Evolutionary conservation across 2,888 invertebrate species (phyloP).

Genomic region (Drosophila algonquin): DNA sequence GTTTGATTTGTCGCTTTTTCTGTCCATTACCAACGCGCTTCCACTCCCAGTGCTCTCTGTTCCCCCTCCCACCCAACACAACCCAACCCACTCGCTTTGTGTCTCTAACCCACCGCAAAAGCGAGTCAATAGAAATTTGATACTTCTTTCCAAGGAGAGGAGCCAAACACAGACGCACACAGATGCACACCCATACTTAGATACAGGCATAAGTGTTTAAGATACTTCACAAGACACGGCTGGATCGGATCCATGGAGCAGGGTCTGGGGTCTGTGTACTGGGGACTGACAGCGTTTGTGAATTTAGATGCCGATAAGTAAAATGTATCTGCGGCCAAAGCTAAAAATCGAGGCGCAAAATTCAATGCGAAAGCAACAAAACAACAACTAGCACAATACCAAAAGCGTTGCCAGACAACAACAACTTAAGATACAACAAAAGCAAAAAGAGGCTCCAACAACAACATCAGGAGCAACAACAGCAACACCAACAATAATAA

Average conservation of each 20-base stretch:
- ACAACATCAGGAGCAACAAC: slow-evolving; percentile 27
- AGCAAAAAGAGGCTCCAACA: slow-evolving; percentile 12
- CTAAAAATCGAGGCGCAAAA: slow-evolving; percentile 69
- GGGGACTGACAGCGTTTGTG: slow-evolving; percentile 64
- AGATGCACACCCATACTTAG: slow-evolving; percentile 22
- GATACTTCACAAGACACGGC: slow-evolving; percentile 34
- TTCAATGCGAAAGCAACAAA: slow-evolving; percentile 70
- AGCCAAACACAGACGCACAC: slow-evolving; percentile 15
- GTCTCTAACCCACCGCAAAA: slow-evolving; percentile 14
- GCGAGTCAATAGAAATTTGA: slow-evolving; percentile 60
- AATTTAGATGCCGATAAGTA: slow-evolving; percentile 78
- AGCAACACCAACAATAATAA: slow-evolving; percentile 49
- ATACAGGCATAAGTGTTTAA: slow-evolving; percentile 22
- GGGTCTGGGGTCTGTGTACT: slow-evolving; percentile 6
- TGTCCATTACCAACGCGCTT: slow-evolving; percentile 4
- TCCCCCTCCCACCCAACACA: not conserved
- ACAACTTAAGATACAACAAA: slow-evolving; percentile 11
- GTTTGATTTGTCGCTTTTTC: slow-evolving; percentile 12
- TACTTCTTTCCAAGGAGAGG: slow-evolving; percentile 61
- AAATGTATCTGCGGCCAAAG: slow-evolving; percentile 72
- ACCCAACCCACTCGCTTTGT: slow-evolving; percentile 5
- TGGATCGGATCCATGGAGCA: slow-evolving; percentile 1
- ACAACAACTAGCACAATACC: slow-evolving; percentile 14
- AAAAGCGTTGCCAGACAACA: slow-evolving; percentile 14
- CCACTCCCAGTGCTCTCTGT: slow-evolving; percentile 21